Base-by-base conservation (phyloP, 2,888 invertebrate species). In the Eilema depressum region DNA sequence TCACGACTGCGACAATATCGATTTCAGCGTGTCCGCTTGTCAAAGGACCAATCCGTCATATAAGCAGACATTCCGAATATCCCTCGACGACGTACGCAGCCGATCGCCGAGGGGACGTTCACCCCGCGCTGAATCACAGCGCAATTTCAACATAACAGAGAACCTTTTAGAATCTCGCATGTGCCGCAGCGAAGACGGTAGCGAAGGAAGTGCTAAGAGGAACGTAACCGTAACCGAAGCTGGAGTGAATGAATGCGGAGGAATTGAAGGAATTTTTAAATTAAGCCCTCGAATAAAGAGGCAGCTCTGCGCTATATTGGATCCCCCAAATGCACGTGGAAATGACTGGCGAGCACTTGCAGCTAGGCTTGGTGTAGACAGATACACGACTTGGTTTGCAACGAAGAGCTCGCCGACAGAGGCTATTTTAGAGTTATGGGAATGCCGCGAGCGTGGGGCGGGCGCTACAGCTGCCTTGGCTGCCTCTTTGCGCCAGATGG, bases 311-410 rank as follows among this genome's bases (percentile, higher is more conserved):
- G 88, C 90, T 85, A 97, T 98, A 88, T 95, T 99, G 84, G 99
- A 99, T 93, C 98, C 98, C 37, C 99, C 99, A 3, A 98, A 98
- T 85, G 97, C 97, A 20, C 96, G 98, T 82, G 98, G 99, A 64
- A 99, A 98, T 90, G 99, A 99, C 92, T 99, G 99, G 99, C 96
- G 99, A 81, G 97, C 99, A 96, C 95, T 99, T 80, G 99, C 99
- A n/a, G 97, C 98, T 88, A 97, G 98, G 87, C 96, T 99, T 68
- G 97, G 98, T 85, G 98, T 99, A 71, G 99, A 99, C 96, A 97
- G 99, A 88, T 99, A 99, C 91, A 98, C 99, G 78, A 99, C 99
- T 88, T 99, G 98, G 96, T 99, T 99, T 89, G 99, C 99, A 73
- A 99, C 99, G 28, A 99, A 99, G 94, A 97, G 98, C 75, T 99